Evolutionary conservation across 2,888 invertebrate genomes (phyloP), one percentile per base, ranked within the genome.

Genomic region (Enoplolaimus lenunculus): DNA sequence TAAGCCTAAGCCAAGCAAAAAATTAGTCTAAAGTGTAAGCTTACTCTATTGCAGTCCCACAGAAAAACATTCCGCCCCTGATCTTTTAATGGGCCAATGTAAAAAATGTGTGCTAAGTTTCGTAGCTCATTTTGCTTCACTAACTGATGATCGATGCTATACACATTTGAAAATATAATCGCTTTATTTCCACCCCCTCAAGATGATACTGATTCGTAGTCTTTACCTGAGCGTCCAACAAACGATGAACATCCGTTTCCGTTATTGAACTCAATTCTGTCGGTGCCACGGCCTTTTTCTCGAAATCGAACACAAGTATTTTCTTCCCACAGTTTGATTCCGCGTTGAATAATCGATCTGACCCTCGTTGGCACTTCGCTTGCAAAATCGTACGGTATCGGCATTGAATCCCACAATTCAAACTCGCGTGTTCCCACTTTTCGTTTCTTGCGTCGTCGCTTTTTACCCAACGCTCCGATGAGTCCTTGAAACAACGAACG

Each of bases 241-340:
- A 62, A 62, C 16, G 64, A 62, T 62, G 64, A 62, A 28, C 64
- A 62, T 31, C 64, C 64, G 64, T 13, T 7, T 16, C 64, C 64
- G 7, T 62, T n/a, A 30, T 7, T 62, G 64, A 62, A 62, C n/a
- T 30, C 29, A n/a, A 62, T 62, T 31, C 64, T 7, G n/a, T 62
- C 64, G 28, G 29, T 31, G 7, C 64, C 64, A 28, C n/a, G 30
- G 7, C 64, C 64, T 16, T 62, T 62, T 62, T 62, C 64, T 16
- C 64, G 64, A 7, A 7, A 62, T 31, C 64, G 64, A 62, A 62
- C 64, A 31, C 64, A 62, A 13, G 64, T 62, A 7, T 7, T 13
- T 7, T n/a, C 13, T n/a, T 62, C 64, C 64, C 64, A 62, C 16
- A 62, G 7, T 62, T 62, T 62, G 16, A 62, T 31, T 7, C 7